phyloP scores from a whole-genome alignment of 2,797 vertebrate species.

The Microctenopoma steveboyesi region DNA sequence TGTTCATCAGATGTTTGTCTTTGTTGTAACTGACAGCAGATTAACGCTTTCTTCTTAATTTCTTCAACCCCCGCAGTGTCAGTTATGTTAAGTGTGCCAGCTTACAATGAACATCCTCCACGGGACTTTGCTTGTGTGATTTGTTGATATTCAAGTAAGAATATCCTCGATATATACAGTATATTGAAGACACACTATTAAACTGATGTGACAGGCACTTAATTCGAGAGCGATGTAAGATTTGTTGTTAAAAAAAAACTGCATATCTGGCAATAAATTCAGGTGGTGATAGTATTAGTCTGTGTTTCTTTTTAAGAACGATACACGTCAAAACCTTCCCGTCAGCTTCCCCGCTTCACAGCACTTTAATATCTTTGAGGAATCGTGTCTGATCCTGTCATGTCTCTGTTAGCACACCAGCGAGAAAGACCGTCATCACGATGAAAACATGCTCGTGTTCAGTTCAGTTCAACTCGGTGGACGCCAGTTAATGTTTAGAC shows the following conservation, averaged over 20 bases:
- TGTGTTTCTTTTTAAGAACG: conserved; percentile 15
- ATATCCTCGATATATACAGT: neutral
- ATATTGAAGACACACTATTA: neutral
- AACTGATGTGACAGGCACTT: neutral
- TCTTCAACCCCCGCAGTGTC: conserved; percentile 11
- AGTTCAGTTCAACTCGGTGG: conserved; percentile 50
- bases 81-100: conserved; percentile 13
- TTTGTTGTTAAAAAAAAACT: neutral
- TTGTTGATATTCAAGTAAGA: conserved; percentile 10
- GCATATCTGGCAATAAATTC: conserved; percentile 12
- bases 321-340: conserved; percentile 27
- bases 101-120: neutral
- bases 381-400: conserved; percentile 49
- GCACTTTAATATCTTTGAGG: conserved; percentile 47
- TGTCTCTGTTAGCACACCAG: conserved; percentile 27
- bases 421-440: conserved; percentile 39
- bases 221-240: neutral
- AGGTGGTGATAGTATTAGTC: conserved; percentile 8
- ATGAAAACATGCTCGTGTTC: conserved; percentile 39
- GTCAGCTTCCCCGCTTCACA: conserved; percentile 37
- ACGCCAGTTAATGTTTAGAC: conserved; percentile 42
- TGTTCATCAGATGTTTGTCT: conserved; percentile 7
- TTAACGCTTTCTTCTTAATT: conserved; percentile 17
- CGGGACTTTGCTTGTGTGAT: conserved; percentile 1
- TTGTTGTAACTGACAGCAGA: conserved; percentile 36